phyloP scores from a whole-genome alignment of 2,113 vertebrate species.

The Thinocorus orbignyianus region DNA sequence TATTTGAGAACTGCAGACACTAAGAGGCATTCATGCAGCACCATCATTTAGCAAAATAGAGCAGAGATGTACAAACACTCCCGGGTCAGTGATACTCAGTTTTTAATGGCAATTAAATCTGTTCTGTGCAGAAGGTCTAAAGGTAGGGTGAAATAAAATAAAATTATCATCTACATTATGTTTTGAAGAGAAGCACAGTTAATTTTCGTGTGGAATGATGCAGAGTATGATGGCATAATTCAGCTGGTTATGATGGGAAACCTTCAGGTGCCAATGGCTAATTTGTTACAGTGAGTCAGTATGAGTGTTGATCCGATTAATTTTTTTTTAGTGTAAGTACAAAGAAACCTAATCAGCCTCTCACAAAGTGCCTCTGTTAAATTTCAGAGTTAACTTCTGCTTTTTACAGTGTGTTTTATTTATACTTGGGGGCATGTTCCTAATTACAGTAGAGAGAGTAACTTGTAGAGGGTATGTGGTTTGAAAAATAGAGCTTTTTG shows the following conservation, averaged over 20 bases:
- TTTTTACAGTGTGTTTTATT: slow-evolving; percentile 6
- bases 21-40: not conserved
- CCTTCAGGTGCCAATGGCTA: not conserved
- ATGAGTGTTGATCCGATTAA: not conserved
- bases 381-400: not conserved
- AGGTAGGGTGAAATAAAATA: not conserved
- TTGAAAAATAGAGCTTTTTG: slow-evolving; percentile 17
- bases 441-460: slow-evolving; percentile 25
- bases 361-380: not conserved
- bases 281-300: not conserved
- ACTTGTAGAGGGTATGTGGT: not conserved
- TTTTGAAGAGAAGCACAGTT: not conserved
- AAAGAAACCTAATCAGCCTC: not conserved
- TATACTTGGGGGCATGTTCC: slow-evolving; percentile 21
- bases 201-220: not conserved
- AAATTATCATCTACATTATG: not conserved
- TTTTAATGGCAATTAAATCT: not conserved
- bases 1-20: not conserved
- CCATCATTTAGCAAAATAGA: not conserved
- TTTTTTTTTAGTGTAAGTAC: slow-evolving; percentile 15
- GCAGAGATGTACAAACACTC: not conserved
- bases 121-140: not conserved
- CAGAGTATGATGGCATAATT: not conserved
- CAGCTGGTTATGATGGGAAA: not conserved
- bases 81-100: not conserved